phyloP scores from a whole-genome alignment of 2,113 vertebrate genomes.

The Todiramphus saurophagus region DNA sequence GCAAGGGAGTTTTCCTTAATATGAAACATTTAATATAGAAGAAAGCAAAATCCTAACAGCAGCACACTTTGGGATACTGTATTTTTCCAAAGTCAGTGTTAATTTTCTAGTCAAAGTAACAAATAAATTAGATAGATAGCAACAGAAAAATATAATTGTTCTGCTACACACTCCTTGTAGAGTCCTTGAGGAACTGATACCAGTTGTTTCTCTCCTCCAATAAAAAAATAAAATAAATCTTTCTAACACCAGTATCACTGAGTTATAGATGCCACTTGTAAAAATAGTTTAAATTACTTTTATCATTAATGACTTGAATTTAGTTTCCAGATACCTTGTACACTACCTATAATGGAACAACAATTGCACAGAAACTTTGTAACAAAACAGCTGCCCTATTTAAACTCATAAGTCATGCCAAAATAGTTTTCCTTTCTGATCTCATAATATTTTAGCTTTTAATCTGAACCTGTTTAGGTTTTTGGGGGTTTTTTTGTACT shows the following conservation, averaged over 20 bases:
- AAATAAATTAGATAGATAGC: background rate
- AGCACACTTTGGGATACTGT: background rate
- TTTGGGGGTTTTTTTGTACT: conserved; percentile 22
- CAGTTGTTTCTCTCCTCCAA: background rate
- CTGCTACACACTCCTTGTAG: background rate
- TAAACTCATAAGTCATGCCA: background rate
- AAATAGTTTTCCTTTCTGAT: background rate
- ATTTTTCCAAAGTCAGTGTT: background rate
- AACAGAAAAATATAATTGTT: background rate
- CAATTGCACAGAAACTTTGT: background rate
- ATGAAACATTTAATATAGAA: background rate
- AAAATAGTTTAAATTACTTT: background rate
- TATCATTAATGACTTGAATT: background rate
- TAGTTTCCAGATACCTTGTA: background rate
- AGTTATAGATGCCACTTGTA: background rate
- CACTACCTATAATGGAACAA: background rate
- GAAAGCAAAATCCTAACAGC: background rate
- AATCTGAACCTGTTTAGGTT: background rate
- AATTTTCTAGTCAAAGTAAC: background rate
- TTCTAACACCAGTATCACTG: background rate
- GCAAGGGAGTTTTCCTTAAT: background rate
- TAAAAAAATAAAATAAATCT: background rate
- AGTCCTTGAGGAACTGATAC: background rate
- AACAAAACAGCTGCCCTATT: background rate
- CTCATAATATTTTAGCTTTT: background rate